Evolutionary conservation across 1,140 invertebrate species (phyloP).

Genomic region (Eupeodes corollae): DNA sequence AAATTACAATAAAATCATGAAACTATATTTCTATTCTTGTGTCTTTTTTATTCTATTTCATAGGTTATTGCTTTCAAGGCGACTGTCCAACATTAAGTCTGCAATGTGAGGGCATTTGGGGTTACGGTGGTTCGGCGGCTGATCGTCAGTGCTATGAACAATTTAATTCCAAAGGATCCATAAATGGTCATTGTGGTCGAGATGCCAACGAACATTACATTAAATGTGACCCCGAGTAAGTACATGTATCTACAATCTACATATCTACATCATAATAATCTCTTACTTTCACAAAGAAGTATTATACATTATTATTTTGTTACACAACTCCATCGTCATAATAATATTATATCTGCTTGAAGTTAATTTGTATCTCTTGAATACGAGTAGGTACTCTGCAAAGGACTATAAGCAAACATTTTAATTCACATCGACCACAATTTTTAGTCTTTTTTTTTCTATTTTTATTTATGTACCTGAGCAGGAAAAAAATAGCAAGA

Average conservation of each 20-base stretch:
- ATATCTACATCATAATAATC: not conserved
- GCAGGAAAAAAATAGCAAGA: no score
- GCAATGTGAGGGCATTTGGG: slow-evolving; percentile 89
- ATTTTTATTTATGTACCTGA: not conserved
- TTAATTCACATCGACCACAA: no score
- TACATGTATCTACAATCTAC: slow-evolving; percentile 18
- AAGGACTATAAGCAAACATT: no score
- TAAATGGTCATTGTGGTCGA: slow-evolving; percentile 85
- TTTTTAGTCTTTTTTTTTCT: no score
- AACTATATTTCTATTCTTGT: not conserved
- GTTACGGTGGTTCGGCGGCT: slow-evolving; percentile 61
- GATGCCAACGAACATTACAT: slow-evolving; percentile 65
- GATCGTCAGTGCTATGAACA: slow-evolving; percentile 82
- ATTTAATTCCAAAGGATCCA: slow-evolving; percentile 87
- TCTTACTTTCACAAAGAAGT: no score
- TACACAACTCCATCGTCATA: no score
- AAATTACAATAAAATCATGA: not conserved
- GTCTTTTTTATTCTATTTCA: not conserved
- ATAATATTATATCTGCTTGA: no score
- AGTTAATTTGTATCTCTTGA: no score
- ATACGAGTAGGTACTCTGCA: no score
- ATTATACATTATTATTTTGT: no score
- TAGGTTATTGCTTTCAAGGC: slow-evolving; percentile 83
- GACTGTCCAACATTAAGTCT: slow-evolving; percentile 74
- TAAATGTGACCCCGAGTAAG: slow-evolving; percentile 80